Evolutionary conservation across 2,797 vertebrate species (phyloP), one percentile per base, ranked within the genome.

Genomic region (Benthosema pterotum): DNA sequence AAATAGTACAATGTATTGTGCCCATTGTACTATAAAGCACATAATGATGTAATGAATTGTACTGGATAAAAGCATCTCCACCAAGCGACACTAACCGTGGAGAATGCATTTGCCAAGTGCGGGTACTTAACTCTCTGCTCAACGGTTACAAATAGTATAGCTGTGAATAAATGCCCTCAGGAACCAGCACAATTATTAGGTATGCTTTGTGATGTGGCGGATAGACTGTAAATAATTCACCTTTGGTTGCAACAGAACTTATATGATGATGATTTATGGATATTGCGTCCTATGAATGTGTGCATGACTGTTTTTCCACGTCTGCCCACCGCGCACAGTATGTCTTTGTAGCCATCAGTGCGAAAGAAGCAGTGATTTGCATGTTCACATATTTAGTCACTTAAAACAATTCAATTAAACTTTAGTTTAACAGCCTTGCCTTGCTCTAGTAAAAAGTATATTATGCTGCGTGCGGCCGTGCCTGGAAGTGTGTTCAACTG

Each of bases 161-260:
- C 43, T 3, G 52, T 56, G 69, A 58, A 28, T 58, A 67, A 71
- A 51, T 48, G 71, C 78, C 45, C 71, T 60, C 13, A 71, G 66
- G 77, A 79, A 55, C 1, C 6, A 42, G 54, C 57, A 66, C 71
- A 64, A 82, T 80, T 86, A 86, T 86, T 78, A 74, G 70, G 5
- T 60, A 84, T 81, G 80, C 82, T 83, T 84, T 85, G 80, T 85
- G 84, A 84, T 83, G 78, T 80, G 60, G 62, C 73, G 71, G 66
- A 32, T 63, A 65, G 69, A 71, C 63, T 13, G 62, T 87, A 71
- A 88, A 87, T 86, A 78, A 86, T 88, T 88, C 61, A 82, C 53
- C 63, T 65, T 13, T 7, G 57, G 32, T 75, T 75, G 64, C 80
- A 68, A 73, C 55, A 46, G 22, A 53, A 38, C 67, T 54, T 2